Conservation (phyloP, 2,797 vertebrate genomes). For the Tokudaia muenninki region DNA sequence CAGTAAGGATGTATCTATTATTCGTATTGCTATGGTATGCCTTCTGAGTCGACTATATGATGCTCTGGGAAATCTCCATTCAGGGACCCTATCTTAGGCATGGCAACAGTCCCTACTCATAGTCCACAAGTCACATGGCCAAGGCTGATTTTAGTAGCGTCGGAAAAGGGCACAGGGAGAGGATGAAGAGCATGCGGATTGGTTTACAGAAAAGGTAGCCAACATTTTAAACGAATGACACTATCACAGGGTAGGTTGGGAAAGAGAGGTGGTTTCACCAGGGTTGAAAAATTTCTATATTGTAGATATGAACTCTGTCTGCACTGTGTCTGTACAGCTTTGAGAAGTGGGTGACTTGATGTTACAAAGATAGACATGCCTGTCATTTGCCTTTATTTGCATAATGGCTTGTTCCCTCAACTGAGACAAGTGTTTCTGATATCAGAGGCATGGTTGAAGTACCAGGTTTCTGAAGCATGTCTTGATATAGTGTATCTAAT, state of each 20-base stretch:
- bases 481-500: not conserved
- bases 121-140: not conserved
- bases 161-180: not conserved
- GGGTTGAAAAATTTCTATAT: not conserved
- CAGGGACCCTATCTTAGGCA: not conserved
- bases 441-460: not conserved
- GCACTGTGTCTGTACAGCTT: not conserved
- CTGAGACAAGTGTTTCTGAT: not conserved
- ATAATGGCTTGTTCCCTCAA: not conserved
- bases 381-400: not conserved
- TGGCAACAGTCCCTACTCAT: not conserved
- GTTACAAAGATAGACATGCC: not conserved
- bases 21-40: not conserved
- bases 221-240: not conserved
- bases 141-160: not conserved
- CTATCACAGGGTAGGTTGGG: not conserved
- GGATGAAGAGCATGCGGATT: not conserved
- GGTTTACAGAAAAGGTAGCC: not conserved
- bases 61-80: not conserved
- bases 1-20: not conserved
- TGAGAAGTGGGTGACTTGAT: not conserved
- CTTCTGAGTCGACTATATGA: not conserved
- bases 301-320: not conserved
- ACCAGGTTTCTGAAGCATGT: conserved; percentile 34
- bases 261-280: not conserved